phyloP scores from a whole-genome alignment of 2,113 vertebrate species.

The Grallaria varia region DNA sequence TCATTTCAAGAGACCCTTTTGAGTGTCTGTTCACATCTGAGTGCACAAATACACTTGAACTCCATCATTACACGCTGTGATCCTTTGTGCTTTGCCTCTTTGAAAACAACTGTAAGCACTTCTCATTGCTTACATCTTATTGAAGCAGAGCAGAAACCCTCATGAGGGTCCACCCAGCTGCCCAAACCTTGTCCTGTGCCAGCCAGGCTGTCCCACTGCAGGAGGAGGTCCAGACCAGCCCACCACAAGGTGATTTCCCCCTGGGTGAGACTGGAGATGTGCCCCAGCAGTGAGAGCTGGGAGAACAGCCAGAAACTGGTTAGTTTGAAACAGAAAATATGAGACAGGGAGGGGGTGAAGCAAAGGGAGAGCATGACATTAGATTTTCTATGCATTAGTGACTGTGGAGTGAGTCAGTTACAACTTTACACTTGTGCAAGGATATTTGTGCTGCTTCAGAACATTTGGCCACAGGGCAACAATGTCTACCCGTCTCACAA shows the following conservation, averaged over 20 bases:
- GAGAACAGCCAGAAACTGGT: not conserved
- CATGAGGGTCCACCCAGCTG: not conserved
- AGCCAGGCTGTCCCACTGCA: not conserved
- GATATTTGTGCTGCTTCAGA: not conserved
- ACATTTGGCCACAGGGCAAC: not conserved
- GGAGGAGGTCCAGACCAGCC: not conserved
- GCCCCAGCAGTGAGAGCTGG: not conserved
- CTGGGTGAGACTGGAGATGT: not conserved
- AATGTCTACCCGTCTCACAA: not conserved
- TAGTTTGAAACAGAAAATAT: not conserved
- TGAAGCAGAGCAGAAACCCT: not conserved
- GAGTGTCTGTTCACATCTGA: not conserved
- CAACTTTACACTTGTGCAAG: not conserved
- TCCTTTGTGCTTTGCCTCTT: not conserved
- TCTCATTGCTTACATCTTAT: not conserved
- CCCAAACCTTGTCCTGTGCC: not conserved
- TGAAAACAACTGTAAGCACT: not conserved
- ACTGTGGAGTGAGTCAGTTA: not conserved
- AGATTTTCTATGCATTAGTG: not conserved
- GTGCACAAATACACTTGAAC: not conserved
- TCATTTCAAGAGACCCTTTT: not conserved
- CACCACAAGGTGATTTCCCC: not conserved
- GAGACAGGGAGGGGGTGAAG: not conserved
- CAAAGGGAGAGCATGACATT: not conserved
- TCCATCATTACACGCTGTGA: not conserved